phyloP scores from a whole-genome alignment of 2,113 vertebrate genomes.

The Nesogale talazaci region DNA sequence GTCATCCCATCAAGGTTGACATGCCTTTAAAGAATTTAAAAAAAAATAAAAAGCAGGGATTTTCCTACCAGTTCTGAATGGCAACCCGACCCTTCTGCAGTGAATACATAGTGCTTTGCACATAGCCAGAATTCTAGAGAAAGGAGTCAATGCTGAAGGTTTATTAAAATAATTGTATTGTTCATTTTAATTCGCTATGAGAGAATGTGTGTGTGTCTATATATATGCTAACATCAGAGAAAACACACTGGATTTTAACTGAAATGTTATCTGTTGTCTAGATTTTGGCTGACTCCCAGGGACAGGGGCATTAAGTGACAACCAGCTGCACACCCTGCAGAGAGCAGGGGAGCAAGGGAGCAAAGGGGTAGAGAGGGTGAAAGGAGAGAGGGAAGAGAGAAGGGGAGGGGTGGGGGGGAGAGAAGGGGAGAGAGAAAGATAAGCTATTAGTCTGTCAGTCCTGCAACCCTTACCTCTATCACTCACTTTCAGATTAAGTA shows the following conservation, averaged over 20 bases:
- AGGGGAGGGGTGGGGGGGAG: no score
- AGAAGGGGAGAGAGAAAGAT: background rate
- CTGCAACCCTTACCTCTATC: background rate
- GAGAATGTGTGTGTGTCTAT: background rate
- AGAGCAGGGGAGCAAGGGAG: background rate
- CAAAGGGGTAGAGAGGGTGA: no score
- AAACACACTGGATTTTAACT: background rate
- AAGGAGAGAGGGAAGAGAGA: no score
- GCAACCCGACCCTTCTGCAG: background rate
- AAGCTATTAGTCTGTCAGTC: background rate
- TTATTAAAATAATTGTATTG: background rate
- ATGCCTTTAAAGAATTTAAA: no score
- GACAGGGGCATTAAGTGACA: background rate
- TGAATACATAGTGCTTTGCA: background rate
- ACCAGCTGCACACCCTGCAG: background rate
- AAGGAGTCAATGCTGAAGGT: background rate
- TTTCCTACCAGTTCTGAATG: background rate
- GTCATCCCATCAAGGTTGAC: no score
- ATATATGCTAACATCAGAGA: background rate
- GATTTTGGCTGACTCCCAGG: background rate
- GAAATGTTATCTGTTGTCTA: background rate
- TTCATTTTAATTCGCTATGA: background rate
- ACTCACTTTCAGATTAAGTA: background rate
- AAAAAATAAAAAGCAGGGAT: no score
- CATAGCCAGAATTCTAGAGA: background rate